These are phyloP conservation scores for Neuroterus valhalla DNA, from an alignment of 1,140 invertebrate species.

Conservation along the genomic window DNA sequence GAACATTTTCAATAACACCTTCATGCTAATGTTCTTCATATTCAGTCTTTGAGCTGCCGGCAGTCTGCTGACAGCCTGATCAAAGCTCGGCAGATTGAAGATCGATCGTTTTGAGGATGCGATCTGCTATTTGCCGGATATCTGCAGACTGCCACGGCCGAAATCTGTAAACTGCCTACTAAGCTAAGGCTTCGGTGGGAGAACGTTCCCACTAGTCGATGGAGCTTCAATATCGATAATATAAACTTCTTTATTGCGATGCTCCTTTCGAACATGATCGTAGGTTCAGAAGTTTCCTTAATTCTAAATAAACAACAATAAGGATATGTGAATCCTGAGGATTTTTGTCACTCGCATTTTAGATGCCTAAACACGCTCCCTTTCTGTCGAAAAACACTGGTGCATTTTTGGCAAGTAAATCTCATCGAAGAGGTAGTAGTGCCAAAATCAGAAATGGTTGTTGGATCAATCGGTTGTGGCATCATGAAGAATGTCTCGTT, in stretches of 20 bases:
- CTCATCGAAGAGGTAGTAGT: background rate
- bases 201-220: background rate
- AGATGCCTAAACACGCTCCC: background rate
- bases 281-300: slow-evolving; percentile 4
- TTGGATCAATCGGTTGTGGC: background rate
- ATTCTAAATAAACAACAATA: background rate
- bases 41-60: too few species aligned
- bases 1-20: too few species aligned
- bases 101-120: too few species aligned
- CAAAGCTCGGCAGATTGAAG: too few species aligned
- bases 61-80: too few species aligned
- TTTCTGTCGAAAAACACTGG: slow-evolving; percentile 11
- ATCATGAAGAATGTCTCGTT: background rate
- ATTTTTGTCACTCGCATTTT: slow-evolving; percentile 13
- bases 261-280: background rate
- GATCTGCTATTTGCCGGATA: too few species aligned
- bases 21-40: too few species aligned
- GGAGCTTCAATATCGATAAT: background rate
- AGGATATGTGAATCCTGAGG: background rate
- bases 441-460: background rate
- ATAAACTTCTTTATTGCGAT: background rate
- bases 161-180: too few species aligned
- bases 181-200: background rate
- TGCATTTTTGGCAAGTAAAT: slow-evolving; percentile 11
- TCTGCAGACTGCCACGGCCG: too few species aligned